These are phyloP conservation scores for Leptopilina myrica DNA, from an alignment of 2,888 invertebrate species.

Conservation along the genomic window DNA sequence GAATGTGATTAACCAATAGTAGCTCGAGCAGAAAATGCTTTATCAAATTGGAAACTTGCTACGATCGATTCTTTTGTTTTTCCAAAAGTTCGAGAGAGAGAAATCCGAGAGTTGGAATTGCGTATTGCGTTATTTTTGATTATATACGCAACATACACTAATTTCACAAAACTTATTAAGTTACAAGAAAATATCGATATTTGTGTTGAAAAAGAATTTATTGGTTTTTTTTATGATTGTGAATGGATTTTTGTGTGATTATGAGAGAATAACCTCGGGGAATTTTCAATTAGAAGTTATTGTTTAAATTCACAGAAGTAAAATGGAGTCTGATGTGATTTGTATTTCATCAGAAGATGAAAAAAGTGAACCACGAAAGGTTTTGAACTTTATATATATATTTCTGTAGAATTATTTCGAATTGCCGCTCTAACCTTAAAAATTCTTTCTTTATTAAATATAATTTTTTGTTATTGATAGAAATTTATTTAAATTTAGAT, in stretches of 20 bases:
- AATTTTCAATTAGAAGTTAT: slow-evolving; percentile 2
- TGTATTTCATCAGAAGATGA: slow-evolving; percentile 64
- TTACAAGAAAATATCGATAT: not conserved
- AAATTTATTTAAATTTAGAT: not conserved
- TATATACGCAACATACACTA: not conserved
- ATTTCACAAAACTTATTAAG: not conserved
- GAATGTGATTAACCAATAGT: too few species aligned
- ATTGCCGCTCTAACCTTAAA: not conserved
- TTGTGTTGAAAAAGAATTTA: not conserved
- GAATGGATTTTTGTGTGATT: not conserved
- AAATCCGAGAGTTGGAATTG: not conserved
- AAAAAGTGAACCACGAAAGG: slow-evolving; percentile 51
- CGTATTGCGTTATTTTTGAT: slow-evolving; percentile 12
- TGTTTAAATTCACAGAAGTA: not conserved
- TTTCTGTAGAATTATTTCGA: not conserved
- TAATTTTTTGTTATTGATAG: not conserved
- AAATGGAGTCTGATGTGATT: slow-evolving; percentile 56
- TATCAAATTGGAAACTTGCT: too few species aligned
- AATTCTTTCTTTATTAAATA: not conserved
- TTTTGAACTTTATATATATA: slow-evolving; percentile 44
- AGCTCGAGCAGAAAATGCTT: too few species aligned
- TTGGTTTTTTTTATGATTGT: not conserved
- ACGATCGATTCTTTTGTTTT: too few species aligned
- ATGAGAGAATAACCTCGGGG: not conserved
- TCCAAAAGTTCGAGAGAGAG: too few species aligned